These are phyloP conservation scores for Sericinus montela DNA, from an alignment of 2,888 invertebrate genomes.

Conservation along the genomic window DNA sequence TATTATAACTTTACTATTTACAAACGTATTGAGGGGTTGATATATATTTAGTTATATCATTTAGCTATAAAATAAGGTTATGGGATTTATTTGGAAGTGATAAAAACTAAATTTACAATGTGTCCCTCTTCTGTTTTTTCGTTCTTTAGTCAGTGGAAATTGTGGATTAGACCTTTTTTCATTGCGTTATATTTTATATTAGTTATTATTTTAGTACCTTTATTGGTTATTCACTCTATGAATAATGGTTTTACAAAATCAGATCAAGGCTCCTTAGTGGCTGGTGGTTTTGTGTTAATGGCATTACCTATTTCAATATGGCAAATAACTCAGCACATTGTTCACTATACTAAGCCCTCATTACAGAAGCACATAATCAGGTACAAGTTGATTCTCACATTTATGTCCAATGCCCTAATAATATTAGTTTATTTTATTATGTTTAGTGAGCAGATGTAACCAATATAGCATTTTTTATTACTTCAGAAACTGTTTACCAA, in stretches of 20 bases:
- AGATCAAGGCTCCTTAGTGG: conserved; percentile 90
- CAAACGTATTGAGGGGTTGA: too few relatives aligned
- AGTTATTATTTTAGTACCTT: conserved; percentile 90
- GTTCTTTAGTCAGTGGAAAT: conserved; percentile 83
- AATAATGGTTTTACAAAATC: conserved; percentile 87
- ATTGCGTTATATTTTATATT: conserved; percentile 89
- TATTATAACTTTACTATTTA: too few relatives aligned
- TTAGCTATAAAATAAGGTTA: background rate
- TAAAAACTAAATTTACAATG: conserved; percentile 38
- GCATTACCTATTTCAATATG: conserved; percentile 95
- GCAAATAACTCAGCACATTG: conserved; percentile 96
- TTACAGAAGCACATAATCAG: conserved; percentile 96
- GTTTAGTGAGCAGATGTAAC: too few relatives aligned
- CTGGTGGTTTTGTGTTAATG: conserved; percentile 93
- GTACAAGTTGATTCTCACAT: too few relatives aligned
- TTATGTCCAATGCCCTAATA: too few relatives aligned
- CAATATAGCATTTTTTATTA: too few relatives aligned
- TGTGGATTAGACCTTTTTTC: conserved; percentile 94
- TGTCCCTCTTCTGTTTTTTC: conserved; percentile 54
- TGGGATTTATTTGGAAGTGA: background rate
- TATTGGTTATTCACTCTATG: conserved; percentile 89
- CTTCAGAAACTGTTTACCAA: too few relatives aligned
- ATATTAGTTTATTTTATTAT: too few relatives aligned
- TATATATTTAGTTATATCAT: too few relatives aligned
- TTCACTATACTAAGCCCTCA: conserved; percentile 94